Evolutionary conservation across 1,140 invertebrate genomes (phyloP), one percentile per base, ranked within the genome.

Genomic region (Pogonomyrmex californicus): DNA sequence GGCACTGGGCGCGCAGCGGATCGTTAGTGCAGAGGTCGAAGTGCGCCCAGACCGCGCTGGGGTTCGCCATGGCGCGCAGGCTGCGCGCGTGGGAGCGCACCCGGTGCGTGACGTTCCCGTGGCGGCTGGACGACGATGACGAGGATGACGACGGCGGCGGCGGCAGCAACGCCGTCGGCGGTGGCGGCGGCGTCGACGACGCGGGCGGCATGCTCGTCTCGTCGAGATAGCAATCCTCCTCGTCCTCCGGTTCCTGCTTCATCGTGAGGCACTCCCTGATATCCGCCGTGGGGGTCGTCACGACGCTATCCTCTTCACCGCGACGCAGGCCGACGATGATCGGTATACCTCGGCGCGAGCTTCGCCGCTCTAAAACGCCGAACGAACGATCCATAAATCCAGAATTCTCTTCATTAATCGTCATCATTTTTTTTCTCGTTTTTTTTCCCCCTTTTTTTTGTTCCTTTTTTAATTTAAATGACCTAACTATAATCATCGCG

Each of bases 11-110:
- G 36, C 94, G 90, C 44, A 95, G 70, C 1, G 95, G 94, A 81
- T 95, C 95, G 88, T 95, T 95, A 1, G 86, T 85, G 81, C 95
- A 95, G 1, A 95, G 87, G 83, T 95, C 95, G 70, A 95, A 95
- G 65, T 95, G 95, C 0, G 94, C 94, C 95, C 95, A 95, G 30
- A 95, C 95, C 9, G 95, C 95, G 88, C 95, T 95, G 0, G 95
- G 94, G 75, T 95, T 95, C 0, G 95, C 94, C 94, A 95, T 95
- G 4, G 94, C 95, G 33, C 94, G 87, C 2, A 95, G 86, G 79
- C 94, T 95, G 3, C 94, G 90, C 23, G 95, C 90, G 47, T 95
- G 95, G 2, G 95, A 95, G 30, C 94, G 91, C n/a, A 95, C 95
- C 17, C 94, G 89, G n/a, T 89, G 76, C 58, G 91, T 86, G 1